These are phyloP conservation scores for Gallinago paraguaiae DNA, from an alignment of 2,113 vertebrate genomes.

Conservation along the genomic window DNA sequence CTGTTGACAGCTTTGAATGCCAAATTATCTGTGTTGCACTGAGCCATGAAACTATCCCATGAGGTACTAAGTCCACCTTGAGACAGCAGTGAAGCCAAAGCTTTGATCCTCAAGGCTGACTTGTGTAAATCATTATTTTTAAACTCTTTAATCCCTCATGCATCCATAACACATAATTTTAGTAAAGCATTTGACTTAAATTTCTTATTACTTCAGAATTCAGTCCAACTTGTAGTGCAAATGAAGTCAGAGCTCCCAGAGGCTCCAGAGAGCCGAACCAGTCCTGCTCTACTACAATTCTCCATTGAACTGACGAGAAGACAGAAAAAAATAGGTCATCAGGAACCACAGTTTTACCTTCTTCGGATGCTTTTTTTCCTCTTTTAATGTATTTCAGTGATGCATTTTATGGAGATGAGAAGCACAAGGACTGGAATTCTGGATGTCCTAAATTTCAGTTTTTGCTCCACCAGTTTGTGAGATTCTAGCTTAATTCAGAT, in stretches of 20 bases:
- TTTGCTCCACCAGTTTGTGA: not conserved
- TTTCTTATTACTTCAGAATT: slow-evolving; percentile 24
- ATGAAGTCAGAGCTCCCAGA: slow-evolving; percentile 4
- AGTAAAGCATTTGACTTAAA: slow-evolving; percentile 24
- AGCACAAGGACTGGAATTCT: not conserved
- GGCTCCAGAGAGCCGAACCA: not conserved
- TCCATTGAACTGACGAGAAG: not conserved
- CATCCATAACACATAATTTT: slow-evolving; percentile 17
- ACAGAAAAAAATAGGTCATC: not conserved
- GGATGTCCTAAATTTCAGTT: not conserved
- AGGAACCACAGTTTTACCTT: not conserved
- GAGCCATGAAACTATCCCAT: slow-evolving; percentile 28
- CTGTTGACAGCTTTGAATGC: slow-evolving; percentile 29
- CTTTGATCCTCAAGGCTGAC: slow-evolving; percentile 55
- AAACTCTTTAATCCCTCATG: slow-evolving; percentile 49
- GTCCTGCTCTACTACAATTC: not conserved
- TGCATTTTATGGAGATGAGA: not conserved
- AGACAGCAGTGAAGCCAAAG: slow-evolving; percentile 40
- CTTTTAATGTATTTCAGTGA: not conserved
- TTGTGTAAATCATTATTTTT: slow-evolving; percentile 53
- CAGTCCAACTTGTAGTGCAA: not conserved
- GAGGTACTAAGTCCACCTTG: slow-evolving; percentile 37
- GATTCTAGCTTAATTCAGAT: not conserved
- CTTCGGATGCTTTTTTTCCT: not conserved
- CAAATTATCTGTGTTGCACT: slow-evolving; percentile 16